Evolutionary conservation across 2,113 vertebrate species (phyloP), one percentile per base, ranked within the genome.

Genomic region (Thunnus thynnus): DNA sequence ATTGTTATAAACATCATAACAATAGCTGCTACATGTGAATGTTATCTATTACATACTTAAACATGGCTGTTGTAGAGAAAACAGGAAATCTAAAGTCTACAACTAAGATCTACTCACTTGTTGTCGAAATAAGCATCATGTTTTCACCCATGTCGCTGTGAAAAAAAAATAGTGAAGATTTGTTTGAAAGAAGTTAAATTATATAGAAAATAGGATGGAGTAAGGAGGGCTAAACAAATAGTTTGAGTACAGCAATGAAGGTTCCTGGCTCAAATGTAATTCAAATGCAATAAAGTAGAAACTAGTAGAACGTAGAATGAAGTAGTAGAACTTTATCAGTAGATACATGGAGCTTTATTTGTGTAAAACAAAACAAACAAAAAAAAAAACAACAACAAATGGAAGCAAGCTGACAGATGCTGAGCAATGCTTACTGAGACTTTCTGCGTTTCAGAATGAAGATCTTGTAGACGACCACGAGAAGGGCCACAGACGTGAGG

Each of bases 401-500:
- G 11, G 18, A 22, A 2, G 0, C 3, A 22, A 44, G 4, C 2
- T 13, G 2, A 14, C 4, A 27, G 25, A 25, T 4, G 27, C 0
- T 30, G 1, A 69, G 0, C 8, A 10, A 69, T 44, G 0, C 94
- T 95, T 87, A 99, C 97, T 93, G 88, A 63, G 95, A 94, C 4
- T 93, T 94, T 50, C 76, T 95, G 76, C 84, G 91, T 81, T 93
- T 96, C 17, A 97, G 91, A 44, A 94, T 78, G 82, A 96, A 98
- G 88, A 99, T 99, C 94, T 98, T 99, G 72, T 96, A 98, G 20
- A 97, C 61, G 63, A 99, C 97, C 52, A 97, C 3, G 0, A 97
- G 80, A 11, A 99, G 95, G 50, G 97, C 96, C 74, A 98, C 0
- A 36, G 95, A 89, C 1, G 96, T 97, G 79, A 97, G 76, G 88